phyloP scores from a whole-genome alignment of 1,140 invertebrate genomes.

The Drosophila mayri region DNA sequence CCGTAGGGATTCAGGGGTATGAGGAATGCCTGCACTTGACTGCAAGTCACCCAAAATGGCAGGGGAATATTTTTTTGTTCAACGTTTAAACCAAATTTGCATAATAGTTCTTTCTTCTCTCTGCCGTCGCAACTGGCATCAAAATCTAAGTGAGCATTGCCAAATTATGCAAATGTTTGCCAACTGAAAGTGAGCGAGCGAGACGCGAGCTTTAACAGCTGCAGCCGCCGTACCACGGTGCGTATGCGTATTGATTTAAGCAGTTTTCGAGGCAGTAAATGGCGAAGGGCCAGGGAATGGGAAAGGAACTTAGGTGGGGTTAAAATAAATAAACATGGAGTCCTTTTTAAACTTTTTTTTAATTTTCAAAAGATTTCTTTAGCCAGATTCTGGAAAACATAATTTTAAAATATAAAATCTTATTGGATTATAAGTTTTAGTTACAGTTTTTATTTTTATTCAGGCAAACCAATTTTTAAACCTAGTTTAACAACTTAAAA shows the following conservation, averaged over 20 bases:
- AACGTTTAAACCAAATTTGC: conserved; percentile 66
- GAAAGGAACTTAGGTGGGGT: neutral
- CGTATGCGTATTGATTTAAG: conserved; percentile 70
- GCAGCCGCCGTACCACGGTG: conserved; percentile 53
- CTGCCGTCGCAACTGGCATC: conserved; percentile 39
- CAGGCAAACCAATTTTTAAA: neutral
- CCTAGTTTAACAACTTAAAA: too few relatives aligned
- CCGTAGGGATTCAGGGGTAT: neutral
- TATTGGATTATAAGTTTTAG: too few relatives aligned
- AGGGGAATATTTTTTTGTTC: conserved; percentile 54
- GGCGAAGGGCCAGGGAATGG: neutral
- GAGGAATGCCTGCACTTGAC: conserved; percentile 50
- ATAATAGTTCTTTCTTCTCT: conserved; percentile 59
- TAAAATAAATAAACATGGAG: neutral
- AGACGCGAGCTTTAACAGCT: conserved; percentile 23
- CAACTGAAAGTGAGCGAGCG: conserved; percentile 38
- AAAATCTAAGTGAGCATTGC: conserved; percentile 72
- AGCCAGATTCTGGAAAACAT: neutral
- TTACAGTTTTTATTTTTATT: neutral
- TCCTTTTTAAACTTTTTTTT: too few relatives aligned
- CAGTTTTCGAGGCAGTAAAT: conserved; percentile 7
- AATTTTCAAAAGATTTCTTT: fast-evolving
- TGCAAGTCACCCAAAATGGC: conserved; percentile 59
- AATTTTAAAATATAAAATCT: neutral
- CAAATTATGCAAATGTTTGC: conserved; percentile 79